Base-by-base conservation (phyloP, 2,113 vertebrate species). In the Spea bombifrons region DNA sequence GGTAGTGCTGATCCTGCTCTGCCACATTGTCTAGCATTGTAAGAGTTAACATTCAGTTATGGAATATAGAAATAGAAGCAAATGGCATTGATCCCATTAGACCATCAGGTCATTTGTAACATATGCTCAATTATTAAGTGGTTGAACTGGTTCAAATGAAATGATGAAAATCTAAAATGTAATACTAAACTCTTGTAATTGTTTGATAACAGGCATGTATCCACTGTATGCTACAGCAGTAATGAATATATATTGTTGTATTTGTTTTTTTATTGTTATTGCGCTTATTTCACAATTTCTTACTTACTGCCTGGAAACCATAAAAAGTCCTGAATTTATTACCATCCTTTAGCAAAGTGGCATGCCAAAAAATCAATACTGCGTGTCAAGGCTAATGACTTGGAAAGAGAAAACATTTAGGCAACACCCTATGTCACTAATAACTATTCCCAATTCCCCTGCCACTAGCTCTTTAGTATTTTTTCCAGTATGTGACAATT, bases 381-480 rank as follows among this genome's bases (percentile, higher is more conserved):
- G 45, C 77, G 50, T 30, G 50, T 73, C 64, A 67, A 67, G 49
- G 43, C 44, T 80, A 80, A 80, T 73, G 71, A 71, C 13, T 80
- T 48, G 52, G 66, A 73, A 65, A 80, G n/a, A 55, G 52, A 61
- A 59, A 73, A 80, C 64, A 47, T 80, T 73, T 57, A 59, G 61
- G 59, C 71, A 66, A 44, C 44, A 66, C 64, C 76, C 50, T 48
- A 8, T 66, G 63, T 73, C 44, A 30, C 45, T 79, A 80, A 80
- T 67, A 48, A 71, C 63, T 5, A 59, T 49, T 48, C 15, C 8
- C n/a, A 67, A 80, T 73, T 64, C 71, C 71, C 64, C 52, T 67
- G 77, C 72, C 71, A 17, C 72, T 3, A 30, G 46, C 69, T 73
- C 13, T 73, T 3, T 17, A 55, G 68, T 49, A 44, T 77, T 59